phyloP scores from a whole-genome alignment of 2,888 invertebrate genomes.

The Rhagium mordax region DNA sequence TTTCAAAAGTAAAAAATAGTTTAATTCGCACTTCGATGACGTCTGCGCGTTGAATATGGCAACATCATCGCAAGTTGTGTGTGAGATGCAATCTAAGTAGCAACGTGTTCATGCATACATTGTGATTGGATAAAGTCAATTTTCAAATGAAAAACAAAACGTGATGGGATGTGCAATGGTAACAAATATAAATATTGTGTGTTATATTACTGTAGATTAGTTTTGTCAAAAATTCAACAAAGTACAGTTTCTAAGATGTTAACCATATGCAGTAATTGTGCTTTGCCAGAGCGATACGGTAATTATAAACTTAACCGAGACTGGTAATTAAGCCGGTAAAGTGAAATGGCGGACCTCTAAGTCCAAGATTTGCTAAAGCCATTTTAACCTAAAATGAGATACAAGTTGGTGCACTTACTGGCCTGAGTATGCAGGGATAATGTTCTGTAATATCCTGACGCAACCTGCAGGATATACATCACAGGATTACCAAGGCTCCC shows the following conservation, averaged over 20 bases:
- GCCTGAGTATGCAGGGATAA: slow-evolving; percentile 40
- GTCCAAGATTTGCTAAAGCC: slow-evolving; percentile 30
- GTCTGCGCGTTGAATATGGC: too few species aligned
- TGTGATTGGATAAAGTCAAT: too few species aligned
- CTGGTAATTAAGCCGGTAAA: neutral
- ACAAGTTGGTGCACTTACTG: slow-evolving; percentile 38
- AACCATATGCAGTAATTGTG: neutral
- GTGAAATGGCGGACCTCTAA: neutral
- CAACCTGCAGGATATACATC: slow-evolving; percentile 45
- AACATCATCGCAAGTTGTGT: too few species aligned
- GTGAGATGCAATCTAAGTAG: too few species aligned
- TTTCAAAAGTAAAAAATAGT: too few species aligned
- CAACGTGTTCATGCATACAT: too few species aligned
- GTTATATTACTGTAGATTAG: too few species aligned
- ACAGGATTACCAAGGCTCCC: neutral
- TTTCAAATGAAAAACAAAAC: too few species aligned
- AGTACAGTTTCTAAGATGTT: neutral
- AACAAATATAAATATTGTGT: too few species aligned
- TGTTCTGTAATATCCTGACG: slow-evolving; percentile 38
- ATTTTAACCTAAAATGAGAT: slow-evolving; percentile 18
- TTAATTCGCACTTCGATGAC: too few species aligned
- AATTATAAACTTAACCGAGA: neutral
- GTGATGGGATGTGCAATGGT: too few species aligned
- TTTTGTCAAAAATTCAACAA: too few species aligned
- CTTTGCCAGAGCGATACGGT: neutral